Conservation (phyloP, 2,888 invertebrate species). For the Meliscaeva auricollis region DNA sequence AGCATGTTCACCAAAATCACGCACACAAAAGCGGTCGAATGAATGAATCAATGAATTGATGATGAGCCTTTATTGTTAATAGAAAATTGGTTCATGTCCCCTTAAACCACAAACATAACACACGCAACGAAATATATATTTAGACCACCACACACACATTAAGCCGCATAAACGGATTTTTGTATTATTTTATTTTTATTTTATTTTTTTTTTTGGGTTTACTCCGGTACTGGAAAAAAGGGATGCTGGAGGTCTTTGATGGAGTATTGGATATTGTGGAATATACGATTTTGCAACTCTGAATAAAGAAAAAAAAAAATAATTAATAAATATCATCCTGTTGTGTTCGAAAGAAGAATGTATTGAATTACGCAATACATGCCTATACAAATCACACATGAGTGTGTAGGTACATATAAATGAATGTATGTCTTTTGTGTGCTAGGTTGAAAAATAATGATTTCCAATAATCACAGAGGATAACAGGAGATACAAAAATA, state of each 20-base stretch:
- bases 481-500: constrained; percentile 2
- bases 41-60: constrained; percentile 64
- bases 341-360: constrained; percentile 11
- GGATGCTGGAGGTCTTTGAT: not conserved
- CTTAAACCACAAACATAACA: constrained; percentile 35
- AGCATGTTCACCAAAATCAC: constrained; percentile 51
- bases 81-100: constrained; percentile 60
- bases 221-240: not conserved
- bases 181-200: constrained; percentile 23
- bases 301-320: not conserved
- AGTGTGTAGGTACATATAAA: not conserved
- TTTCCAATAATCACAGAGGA: constrained; percentile 24
- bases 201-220: not conserved
- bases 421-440: not conserved
- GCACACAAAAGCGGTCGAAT: constrained; percentile 57
- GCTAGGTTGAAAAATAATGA: constrained; percentile 12
- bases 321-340: not conserved
- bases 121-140: constrained; percentile 17
- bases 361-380: constrained; percentile 37
- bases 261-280: constrained; percentile 25
- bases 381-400: not conserved
- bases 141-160: constrained; percentile 19
- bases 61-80: constrained; percentile 68
- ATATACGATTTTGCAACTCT: not conserved
- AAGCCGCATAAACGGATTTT: constrained; percentile 51